Percentiles rank a stretch among this genome's conserved stretches.
Conservation (phyloP, 1,140 invertebrate genomes). For the Lepidotrigona ventralis region DNA sequence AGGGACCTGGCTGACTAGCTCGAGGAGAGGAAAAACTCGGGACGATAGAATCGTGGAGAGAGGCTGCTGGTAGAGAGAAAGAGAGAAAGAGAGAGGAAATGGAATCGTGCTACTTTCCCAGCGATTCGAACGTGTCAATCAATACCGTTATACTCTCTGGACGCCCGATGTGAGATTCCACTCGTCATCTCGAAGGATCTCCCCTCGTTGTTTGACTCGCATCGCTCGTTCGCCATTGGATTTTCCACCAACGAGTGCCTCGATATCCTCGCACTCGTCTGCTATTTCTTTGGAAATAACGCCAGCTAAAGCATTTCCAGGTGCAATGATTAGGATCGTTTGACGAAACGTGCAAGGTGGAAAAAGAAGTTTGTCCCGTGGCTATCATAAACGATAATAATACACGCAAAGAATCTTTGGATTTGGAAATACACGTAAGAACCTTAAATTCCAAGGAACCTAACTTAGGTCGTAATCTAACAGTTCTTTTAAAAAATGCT, state of each 20-base stretch:
- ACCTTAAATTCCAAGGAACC: no score
- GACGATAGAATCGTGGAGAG: neutral
- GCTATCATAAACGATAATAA: no score
- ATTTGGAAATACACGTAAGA: no score
- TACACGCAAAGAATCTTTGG: no score
- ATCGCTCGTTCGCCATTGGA: neutral
- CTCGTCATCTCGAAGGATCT: conserved; percentile 39
- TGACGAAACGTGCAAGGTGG: neutral
- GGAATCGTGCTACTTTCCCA: conserved; percentile 57
- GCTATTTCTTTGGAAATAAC: neutral
- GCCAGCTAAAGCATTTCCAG: neutral
- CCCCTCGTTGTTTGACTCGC: conserved; percentile 51
- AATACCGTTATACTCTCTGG: conserved; percentile 20
- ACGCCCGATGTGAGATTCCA: conserved; percentile 42
- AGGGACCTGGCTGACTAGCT: neutral
- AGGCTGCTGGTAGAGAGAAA: neutral
- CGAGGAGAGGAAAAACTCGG: neutral
- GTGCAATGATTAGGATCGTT: neutral
- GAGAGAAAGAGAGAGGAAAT: neutral
- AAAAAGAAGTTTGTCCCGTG: no score
- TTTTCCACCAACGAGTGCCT: conserved; percentile 9
- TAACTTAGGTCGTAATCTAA: no score
- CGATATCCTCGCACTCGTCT: neutral
- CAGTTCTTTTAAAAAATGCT: no score
- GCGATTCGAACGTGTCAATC: conserved; percentile 57